Percentiles rank a stretch among this genome's conserved stretches.
These are phyloP conservation scores for Chrysochloris asiatica DNA, from an alignment of 2,113 vertebrate species.

Conservation along the genomic window DNA sequence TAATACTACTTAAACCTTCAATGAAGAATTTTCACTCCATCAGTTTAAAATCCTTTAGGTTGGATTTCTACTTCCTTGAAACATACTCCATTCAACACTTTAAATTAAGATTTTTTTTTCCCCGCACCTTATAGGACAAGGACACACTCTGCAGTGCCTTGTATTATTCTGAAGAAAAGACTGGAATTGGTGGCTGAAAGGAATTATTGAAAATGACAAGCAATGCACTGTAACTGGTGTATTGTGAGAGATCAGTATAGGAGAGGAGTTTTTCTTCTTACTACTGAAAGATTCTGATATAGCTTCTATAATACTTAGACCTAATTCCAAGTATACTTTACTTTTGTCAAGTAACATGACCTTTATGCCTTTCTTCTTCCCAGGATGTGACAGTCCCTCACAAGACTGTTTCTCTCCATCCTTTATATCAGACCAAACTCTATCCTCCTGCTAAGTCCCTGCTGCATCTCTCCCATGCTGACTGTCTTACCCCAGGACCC, in stretches of 20 bases:
- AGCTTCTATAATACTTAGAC: background rate
- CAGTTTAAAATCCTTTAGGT: background rate
- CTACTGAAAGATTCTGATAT: background rate
- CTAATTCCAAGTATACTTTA: background rate
- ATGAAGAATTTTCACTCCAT: background rate
- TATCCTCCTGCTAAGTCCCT: conserved; percentile 73
- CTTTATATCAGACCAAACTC: conserved; percentile 76
- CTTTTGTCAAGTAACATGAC: conserved; percentile 38
- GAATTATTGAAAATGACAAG: background rate
- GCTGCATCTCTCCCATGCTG: conserved; percentile 65
- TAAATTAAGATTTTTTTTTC: background rate
- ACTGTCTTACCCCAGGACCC: conserved; percentile 76
- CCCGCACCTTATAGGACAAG: no score
- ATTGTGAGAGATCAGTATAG: background rate
- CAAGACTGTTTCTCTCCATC: conserved; percentile 67
- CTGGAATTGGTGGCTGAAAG: background rate
- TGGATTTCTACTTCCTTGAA: background rate
- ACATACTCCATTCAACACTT: background rate
- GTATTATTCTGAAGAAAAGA: background rate
- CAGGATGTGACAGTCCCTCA: conserved; percentile 64
- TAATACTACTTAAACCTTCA: background rate
- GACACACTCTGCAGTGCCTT: background rate
- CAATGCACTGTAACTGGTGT: background rate
- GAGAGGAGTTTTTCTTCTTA: background rate
- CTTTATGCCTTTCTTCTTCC: conserved; percentile 69